phyloP scores from a whole-genome alignment of 2,888 invertebrate genomes.

The Stictocephala bisonia region DNA sequence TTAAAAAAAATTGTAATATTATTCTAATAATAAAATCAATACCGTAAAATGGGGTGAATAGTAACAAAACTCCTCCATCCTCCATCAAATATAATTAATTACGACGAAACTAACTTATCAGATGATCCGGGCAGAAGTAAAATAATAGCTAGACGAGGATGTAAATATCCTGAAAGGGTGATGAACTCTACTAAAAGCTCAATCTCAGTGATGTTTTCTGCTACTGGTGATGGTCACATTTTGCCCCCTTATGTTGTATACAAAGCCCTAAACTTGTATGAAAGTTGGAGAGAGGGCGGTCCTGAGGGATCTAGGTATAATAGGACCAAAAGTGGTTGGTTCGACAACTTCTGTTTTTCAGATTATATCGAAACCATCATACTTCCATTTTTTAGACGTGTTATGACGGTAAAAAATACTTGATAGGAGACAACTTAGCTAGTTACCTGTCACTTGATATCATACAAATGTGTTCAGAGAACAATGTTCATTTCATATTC shows the following conservation, averaged over 20 bases:
- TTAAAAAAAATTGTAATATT: too few relatives aligned
- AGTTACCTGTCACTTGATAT: slow-evolving; percentile 55
- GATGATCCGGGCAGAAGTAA: slow-evolving; percentile 57
- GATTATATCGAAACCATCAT: slow-evolving; percentile 59
- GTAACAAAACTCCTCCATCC: too few relatives aligned
- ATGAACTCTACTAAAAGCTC: slow-evolving; percentile 48
- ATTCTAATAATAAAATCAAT: too few relatives aligned
- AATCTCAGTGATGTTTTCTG: slow-evolving; percentile 51
- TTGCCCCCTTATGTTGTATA: slow-evolving; percentile 52
- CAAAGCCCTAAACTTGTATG: slow-evolving; percentile 48
- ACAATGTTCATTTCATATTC: slow-evolving; percentile 60
- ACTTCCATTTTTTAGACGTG: slow-evolving; percentile 56
- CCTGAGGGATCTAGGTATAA: slow-evolving; percentile 56
- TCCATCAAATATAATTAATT: slow-evolving; percentile 48
- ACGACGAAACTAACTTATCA: slow-evolving; percentile 59
- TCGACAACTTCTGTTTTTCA: slow-evolving; percentile 58
- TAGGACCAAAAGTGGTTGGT: slow-evolving; percentile 60
- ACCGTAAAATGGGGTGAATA: too few relatives aligned
- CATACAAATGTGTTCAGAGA: slow-evolving; percentile 58
- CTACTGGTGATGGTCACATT: slow-evolving; percentile 46
- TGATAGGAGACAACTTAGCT: slow-evolving; percentile 62
- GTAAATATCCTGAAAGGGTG: slow-evolving; percentile 49
- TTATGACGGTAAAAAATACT: slow-evolving; percentile 58
- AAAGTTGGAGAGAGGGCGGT: slow-evolving; percentile 48
- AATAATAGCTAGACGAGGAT: slow-evolving; percentile 48